Evolutionary conservation across 2,113 vertebrate species (phyloP), one percentile per base, ranked within the genome.

Genomic region (Notiomystis cincta): DNA sequence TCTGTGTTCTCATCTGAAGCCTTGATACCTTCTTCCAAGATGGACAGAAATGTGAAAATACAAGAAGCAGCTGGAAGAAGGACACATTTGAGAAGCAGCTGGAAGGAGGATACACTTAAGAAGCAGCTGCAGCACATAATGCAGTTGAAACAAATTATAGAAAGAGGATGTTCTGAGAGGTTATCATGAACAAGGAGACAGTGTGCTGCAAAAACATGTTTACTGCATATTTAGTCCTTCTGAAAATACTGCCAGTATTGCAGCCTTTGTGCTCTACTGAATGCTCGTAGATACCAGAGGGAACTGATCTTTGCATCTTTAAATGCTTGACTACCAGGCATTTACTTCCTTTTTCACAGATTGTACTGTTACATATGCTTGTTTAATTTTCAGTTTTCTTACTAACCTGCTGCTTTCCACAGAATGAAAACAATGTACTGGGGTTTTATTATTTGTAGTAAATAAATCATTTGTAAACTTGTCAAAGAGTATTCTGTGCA

Each of bases 401-500:
- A 35, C 11, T 60, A n/a, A 22, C 5, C 12, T 67, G 6, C 28
- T 79, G 48, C 18, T 89, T 95, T 86, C 24, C 8, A 38, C 42
- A 62, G 60, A 93, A 62, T 35, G 30, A 58, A 69, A 93, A 51
- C 37, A 42, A 13, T 90, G n/a, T 79, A 50, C 18, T 67, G 17
- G n/a, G 4, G 8, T 19, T 56, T 70, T 37, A 42, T 77, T 42
- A 54, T 37, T 56, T 83, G 35, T 47, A 71, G 11, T 73, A 92
- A 97, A 96, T 95, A 96, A 96, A 96, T 23, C 17, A 44, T 66
- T 86, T 80, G 11, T 58, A 73, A 93, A 45, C n/a, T 73, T 82
- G 24, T 51, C 4, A 28, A 76, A 83, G 65, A 70, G 76, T 70
- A 9, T 72, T 80, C 40, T 83, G 71, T 92, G 45, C 9, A 17